These are phyloP conservation scores for Chrysocyon brachyurus DNA, from an alignment of 2,797 vertebrate genomes.

Conservation along the genomic window DNA sequence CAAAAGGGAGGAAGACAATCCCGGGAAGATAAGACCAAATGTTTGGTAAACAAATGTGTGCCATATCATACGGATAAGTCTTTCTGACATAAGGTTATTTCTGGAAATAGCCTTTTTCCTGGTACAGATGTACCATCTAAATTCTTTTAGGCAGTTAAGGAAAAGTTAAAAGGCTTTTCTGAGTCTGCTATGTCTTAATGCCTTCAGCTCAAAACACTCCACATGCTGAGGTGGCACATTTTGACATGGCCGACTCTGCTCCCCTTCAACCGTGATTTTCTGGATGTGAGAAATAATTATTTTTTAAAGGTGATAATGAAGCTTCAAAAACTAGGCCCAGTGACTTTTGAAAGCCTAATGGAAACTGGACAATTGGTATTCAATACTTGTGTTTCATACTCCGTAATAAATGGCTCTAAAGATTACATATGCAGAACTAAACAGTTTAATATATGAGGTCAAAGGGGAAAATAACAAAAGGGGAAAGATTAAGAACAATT, in stretches of 20 bases:
- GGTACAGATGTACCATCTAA: background rate
- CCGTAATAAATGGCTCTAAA: background rate
- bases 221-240: background rate
- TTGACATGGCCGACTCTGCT: background rate
- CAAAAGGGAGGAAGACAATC: background rate
- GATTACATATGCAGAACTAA: background rate
- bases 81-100: background rate
- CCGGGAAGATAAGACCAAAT: background rate
- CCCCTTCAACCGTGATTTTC: background rate
- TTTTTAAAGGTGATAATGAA: background rate
- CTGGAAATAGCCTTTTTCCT: background rate
- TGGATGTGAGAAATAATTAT: background rate
- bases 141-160: background rate
- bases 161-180: background rate
- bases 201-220: background rate
- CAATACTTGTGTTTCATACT: background rate
- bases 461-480: background rate
- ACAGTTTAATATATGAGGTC: background rate
- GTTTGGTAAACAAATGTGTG: background rate
- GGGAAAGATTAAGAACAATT: background rate
- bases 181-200: background rate
- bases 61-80: background rate
- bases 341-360: background rate
- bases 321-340: background rate
- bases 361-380: background rate